A percentile compares a stretch with the other conserved stretches of the same genome.
Evolutionary conservation across 1,140 invertebrate genomes (phyloP).

Genomic region (Macrocentrus cingulum): DNA sequence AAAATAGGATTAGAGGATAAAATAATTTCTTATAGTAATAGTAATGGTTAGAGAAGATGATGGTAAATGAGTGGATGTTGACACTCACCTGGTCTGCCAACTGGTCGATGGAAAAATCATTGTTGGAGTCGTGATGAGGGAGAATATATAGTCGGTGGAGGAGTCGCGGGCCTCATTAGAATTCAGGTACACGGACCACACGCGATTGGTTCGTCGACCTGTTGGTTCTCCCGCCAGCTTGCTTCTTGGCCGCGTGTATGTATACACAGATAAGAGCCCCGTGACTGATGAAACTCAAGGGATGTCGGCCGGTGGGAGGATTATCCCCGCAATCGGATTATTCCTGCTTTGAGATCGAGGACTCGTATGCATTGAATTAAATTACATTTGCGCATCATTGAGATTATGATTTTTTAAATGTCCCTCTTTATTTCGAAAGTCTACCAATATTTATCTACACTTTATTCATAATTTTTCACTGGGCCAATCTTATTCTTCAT

Average conservation of each 20-base stretch:
- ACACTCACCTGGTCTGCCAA: conserved; percentile 48
- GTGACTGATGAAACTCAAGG: not conserved
- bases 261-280: no score
- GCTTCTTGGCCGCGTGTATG: conserved; percentile 8
- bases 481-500: no score
- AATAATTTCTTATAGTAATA: conserved; percentile 1
- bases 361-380: not conserved
- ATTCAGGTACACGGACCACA: conserved; percentile 51
- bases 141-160: conserved; percentile 49
- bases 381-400: no score
- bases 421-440: no score
- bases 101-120: conserved; percentile 48
- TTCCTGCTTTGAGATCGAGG: not conserved
- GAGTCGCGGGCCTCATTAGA: conserved; percentile 49
- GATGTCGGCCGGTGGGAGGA: not conserved
- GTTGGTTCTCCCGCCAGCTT: conserved; percentile 36
- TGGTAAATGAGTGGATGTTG: conserved; percentile 3
- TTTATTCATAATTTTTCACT: no score
- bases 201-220: conserved; percentile 57
- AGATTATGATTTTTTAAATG: no score
- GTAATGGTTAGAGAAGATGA: not conserved
- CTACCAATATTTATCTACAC: no score
- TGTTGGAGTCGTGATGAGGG: conserved; percentile 38
- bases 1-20: no score
- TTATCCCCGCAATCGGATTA: conserved; percentile 3